Conservation (phyloP, 1,140 invertebrate genomes). For the Procambarus virginalis region DNA sequence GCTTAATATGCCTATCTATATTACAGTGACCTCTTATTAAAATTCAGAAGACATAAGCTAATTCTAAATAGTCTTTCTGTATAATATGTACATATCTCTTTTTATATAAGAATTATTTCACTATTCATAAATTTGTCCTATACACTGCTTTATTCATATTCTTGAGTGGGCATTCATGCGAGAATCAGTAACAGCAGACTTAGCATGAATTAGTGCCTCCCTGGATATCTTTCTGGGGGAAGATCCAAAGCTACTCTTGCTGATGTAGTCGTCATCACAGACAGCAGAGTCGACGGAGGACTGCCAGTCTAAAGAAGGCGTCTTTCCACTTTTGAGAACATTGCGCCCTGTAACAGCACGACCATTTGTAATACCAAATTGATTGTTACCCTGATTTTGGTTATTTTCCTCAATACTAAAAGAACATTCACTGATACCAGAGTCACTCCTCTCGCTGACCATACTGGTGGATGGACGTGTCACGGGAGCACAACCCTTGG, state of each 20-base stretch:
- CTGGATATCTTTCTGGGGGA: slow-evolving; percentile 57
- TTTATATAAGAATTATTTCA: neutral
- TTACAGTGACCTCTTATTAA: neutral
- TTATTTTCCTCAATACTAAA: slow-evolving; percentile 66
- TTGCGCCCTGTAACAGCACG: slow-evolving; percentile 61
- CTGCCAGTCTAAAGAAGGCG: slow-evolving; percentile 68
- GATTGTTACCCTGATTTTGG: slow-evolving; percentile 30
- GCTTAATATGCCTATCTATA: neutral
- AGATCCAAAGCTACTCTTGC: slow-evolving; percentile 57
- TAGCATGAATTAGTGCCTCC: slow-evolving; percentile 50
- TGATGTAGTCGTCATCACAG: slow-evolving; percentile 58
- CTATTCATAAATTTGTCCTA: slow-evolving; percentile 5
- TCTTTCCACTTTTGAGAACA: slow-evolving; percentile 64
- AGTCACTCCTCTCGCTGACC: slow-evolving; percentile 82
- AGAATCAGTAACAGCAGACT: slow-evolving; percentile 42
- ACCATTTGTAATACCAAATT: slow-evolving; percentile 65
- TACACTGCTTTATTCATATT: slow-evolving; percentile 39
- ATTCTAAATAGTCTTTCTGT: neutral
- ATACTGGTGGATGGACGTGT: slow-evolving; percentile 79
- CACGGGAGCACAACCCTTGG: slow-evolving; percentile 81
- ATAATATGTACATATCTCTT: neutral
- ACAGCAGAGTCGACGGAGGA: slow-evolving; percentile 68
- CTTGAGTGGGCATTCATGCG: slow-evolving; percentile 55
- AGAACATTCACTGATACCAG: slow-evolving; percentile 73
- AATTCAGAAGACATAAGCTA: neutral